phyloP scores from a whole-genome alignment of 1,140 invertebrate species.

The Platyura marginata region DNA sequence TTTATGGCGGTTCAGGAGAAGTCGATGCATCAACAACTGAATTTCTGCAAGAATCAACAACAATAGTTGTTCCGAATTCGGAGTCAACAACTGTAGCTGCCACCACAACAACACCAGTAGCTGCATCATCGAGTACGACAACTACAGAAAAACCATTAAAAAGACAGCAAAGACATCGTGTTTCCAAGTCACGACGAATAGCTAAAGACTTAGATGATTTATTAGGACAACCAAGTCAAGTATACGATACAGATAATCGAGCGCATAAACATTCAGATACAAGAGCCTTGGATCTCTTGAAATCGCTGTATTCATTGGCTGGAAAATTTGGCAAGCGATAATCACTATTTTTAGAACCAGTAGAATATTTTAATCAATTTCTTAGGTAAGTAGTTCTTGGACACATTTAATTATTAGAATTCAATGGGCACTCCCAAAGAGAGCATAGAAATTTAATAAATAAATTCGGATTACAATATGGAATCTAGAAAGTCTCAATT shows the following conservation, averaged over 20 bases:
- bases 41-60: neutral
- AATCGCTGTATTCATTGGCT: slow-evolving; percentile 63
- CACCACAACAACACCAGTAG: slow-evolving; percentile 11
- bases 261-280: slow-evolving; percentile 34
- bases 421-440: no score
- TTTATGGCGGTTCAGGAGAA: neutral
- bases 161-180: neutral
- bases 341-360: no score
- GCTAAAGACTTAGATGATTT: slow-evolving; percentile 2
- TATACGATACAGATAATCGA: neutral
- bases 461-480: no score
- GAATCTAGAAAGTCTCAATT: no score
- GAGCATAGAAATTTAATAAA: no score
- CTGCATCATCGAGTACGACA: slow-evolving; percentile 6
- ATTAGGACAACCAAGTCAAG: slow-evolving; percentile 1
- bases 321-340: slow-evolving; percentile 37
- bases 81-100: slow-evolving; percentile 7
- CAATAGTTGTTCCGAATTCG: neutral
- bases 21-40: neutral
- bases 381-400: no score
- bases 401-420: no score
- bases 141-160: slow-evolving; percentile 1
- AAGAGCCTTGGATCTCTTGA: slow-evolving; percentile 57
- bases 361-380: no score
- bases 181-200: neutral